Evolutionary conservation across 2,113 vertebrate species (phyloP).

Genomic region (Meriones unguiculatus): DNA sequence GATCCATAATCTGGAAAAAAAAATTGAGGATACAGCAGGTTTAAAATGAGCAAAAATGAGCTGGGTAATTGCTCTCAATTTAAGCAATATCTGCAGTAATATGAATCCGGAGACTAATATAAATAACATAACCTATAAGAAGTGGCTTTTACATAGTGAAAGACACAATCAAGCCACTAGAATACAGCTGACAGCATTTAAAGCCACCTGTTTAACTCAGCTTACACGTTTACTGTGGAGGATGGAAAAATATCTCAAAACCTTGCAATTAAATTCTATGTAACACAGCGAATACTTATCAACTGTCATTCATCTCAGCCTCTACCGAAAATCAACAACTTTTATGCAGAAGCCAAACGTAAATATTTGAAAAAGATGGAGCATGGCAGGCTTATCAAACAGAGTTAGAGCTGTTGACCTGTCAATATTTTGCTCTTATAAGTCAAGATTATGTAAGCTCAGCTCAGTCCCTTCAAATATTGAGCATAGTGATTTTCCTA

Average conservation of each 20-base stretch:
- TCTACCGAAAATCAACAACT: constrained; percentile 67
- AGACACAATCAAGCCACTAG: constrained; percentile 45
- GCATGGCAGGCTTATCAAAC: constrained; percentile 48
- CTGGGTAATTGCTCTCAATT: constrained; percentile 68
- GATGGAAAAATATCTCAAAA: constrained; percentile 58
- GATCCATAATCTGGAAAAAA: constrained; percentile 55
- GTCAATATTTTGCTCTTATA: constrained; percentile 70
- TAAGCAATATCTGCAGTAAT: constrained; percentile 57
- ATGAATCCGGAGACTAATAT: constrained; percentile 56
- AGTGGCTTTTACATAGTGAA: constrained; percentile 36
- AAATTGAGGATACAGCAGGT: constrained; percentile 46
- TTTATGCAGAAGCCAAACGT: constrained; percentile 58
- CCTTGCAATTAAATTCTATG: constrained; percentile 33
- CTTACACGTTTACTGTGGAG: constrained; percentile 23
- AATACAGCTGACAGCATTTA: constrained; percentile 65
- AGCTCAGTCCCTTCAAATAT: constrained; percentile 61
- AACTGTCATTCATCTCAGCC: constrained; percentile 58
- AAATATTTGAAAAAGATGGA: constrained; percentile 69
- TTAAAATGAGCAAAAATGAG: constrained; percentile 70
- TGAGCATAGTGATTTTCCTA: constrained; percentile 57
- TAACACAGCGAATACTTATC: constrained; percentile 52
- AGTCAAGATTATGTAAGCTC: constrained; percentile 60
- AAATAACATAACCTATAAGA: constrained; percentile 62
- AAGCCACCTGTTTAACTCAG: constrained; percentile 56
- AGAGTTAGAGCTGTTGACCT: constrained; percentile 59